Percentiles rank a stretch among this genome's conserved stretches.
Conservation (phyloP, 2,888 invertebrate species). For the Drosophila siamana region DNA sequence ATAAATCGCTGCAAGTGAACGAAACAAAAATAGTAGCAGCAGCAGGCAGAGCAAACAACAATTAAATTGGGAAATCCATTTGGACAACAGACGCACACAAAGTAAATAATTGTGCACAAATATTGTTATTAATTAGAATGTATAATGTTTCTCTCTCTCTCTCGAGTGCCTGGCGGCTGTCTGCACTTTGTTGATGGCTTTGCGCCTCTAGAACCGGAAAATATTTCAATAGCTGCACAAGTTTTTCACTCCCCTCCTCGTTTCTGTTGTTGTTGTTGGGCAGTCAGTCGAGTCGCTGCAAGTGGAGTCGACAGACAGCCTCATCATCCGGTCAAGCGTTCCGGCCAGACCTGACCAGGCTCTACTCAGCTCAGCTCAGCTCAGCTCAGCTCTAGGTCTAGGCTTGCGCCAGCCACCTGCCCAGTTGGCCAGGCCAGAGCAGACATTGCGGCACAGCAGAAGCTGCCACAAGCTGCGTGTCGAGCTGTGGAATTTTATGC, state of each 20-base stretch:
- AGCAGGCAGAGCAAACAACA: constrained; percentile 15
- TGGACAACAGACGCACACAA: constrained; percentile 53
- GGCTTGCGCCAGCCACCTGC: constrained; percentile 66
- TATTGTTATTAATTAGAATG: constrained; percentile 19
- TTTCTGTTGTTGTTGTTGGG: constrained; percentile 40
- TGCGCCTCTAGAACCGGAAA: constrained; percentile 50
- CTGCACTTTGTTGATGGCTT: constrained; percentile 51
- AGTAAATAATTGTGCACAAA: constrained; percentile 35
- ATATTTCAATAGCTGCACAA: constrained; percentile 43
- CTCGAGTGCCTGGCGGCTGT: constrained; percentile 35
- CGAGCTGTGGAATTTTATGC: constrained; percentile 75
- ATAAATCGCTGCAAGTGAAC: constrained; percentile 65
- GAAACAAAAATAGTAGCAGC: constrained; percentile 2
- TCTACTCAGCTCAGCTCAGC: too few species aligned
- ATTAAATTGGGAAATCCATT: constrained; percentile 28
- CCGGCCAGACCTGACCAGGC: constrained; percentile 48
- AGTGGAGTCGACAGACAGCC: constrained; percentile 48
- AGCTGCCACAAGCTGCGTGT: constrained; percentile 68
- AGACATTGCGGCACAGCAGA: constrained; percentile 77
- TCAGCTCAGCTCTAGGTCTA: constrained; percentile 1
- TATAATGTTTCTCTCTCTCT: constrained; percentile 8
- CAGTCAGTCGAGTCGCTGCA: constrained; percentile 55
- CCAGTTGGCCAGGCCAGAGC: constrained; percentile 22
- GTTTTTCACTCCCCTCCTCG: neutral
- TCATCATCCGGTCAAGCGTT: constrained; percentile 69